Conservation (phyloP, 2,113 vertebrate species). For the Dinomys branickii region DNA sequence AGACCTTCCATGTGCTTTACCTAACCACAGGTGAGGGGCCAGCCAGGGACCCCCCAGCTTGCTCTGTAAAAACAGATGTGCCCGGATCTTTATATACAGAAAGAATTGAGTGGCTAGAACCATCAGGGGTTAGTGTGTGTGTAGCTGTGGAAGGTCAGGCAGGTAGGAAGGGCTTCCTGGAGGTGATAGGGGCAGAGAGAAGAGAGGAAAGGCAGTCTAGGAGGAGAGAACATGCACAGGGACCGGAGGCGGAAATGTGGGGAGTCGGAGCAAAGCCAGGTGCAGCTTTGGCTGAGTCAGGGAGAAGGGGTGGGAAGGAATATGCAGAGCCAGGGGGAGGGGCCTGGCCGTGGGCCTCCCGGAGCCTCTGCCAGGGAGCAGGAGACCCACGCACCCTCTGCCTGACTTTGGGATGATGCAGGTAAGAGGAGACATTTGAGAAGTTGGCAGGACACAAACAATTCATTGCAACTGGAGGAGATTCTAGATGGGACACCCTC, state of each 20-base stretch:
- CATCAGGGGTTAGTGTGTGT: neutral
- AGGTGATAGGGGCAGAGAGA: neutral
- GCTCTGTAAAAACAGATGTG: neutral
- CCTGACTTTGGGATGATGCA: neutral
- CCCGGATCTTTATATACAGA: neutral
- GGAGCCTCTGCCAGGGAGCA: neutral
- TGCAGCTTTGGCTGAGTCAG: neutral
- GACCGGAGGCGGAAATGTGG: neutral
- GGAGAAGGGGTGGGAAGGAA: neutral
- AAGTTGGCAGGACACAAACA: neutral
- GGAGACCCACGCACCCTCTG: neutral
- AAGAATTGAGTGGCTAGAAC: neutral
- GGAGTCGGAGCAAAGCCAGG: neutral
- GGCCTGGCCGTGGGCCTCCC: neutral
- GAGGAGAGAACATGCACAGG: neutral
- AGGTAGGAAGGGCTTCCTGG: constrained; percentile 9
- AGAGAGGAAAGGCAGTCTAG: neutral
- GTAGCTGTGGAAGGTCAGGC: neutral
- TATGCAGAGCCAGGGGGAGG: neutral
- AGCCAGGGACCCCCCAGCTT: neutral
- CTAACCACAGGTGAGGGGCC: constrained; percentile 85
- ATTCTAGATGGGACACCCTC: neutral
- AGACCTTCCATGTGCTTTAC: constrained; percentile 82
- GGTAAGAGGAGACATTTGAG: neutral
- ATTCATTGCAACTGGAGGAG: neutral